phyloP scores from a whole-genome alignment of 2,797 vertebrate genomes.

The Sebastes steindachneri region DNA sequence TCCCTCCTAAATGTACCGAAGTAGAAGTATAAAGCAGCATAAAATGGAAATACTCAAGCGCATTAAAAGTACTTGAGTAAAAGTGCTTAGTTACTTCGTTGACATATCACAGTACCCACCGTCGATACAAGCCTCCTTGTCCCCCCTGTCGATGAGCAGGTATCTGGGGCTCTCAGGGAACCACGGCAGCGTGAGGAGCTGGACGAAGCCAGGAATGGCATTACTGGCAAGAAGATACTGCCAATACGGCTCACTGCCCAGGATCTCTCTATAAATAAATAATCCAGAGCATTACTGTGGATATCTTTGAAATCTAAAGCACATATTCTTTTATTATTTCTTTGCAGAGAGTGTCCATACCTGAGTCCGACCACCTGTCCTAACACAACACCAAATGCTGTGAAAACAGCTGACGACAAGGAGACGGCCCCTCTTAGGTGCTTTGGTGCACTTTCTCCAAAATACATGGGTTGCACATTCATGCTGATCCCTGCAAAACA shows the following conservation, averaged over 20 bases:
- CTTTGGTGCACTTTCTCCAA: constrained; percentile 92
- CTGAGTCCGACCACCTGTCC: constrained; percentile 91
- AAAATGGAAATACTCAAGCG: neutral
- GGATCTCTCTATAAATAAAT: constrained; percentile 84
- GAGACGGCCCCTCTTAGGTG: constrained; percentile 88
- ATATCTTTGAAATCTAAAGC: neutral
- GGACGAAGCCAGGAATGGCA: constrained; percentile 87
- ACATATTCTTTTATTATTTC: too few relatives aligned
- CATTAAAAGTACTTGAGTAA: neutral
- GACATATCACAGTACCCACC: constrained; percentile 73
- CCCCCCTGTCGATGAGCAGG: constrained; percentile 89
- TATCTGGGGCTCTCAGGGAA: constrained; percentile 94
- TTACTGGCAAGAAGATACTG: constrained; percentile 91
- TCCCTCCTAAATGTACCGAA: neutral
- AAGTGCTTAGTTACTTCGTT: neutral
- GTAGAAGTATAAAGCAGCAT: neutral
- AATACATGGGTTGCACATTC: constrained; percentile 95
- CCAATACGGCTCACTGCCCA: constrained; percentile 88
- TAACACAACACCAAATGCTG: constrained; percentile 88
- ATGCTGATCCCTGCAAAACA: constrained; percentile 89
- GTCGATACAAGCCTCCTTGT: constrained; percentile 86
- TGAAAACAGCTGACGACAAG: constrained; percentile 89
- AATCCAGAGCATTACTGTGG: constrained; percentile 16
- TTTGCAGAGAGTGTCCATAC: constrained; percentile 6
- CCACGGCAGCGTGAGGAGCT: constrained; percentile 90